These are phyloP conservation scores for Noctua janthe DNA, from an alignment of 2,888 invertebrate genomes.

Conservation along the genomic window DNA sequence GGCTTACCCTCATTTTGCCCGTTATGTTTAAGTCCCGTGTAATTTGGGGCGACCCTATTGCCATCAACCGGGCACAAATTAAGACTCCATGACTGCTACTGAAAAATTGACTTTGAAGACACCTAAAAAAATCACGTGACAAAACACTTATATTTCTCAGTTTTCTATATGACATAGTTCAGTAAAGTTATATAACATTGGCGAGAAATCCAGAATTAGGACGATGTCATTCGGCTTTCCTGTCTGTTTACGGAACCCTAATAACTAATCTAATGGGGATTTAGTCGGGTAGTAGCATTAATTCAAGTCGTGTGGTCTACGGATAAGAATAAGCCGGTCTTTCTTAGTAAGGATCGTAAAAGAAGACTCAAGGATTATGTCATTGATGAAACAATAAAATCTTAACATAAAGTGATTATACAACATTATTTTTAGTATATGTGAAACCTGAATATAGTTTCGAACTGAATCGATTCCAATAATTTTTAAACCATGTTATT, in stretches of 20 bases:
- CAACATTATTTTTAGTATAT: no score
- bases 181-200: background rate
- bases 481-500: no score
- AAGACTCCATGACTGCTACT: background rate
- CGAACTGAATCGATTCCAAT: no score
- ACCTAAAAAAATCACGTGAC: background rate
- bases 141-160: background rate
- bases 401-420: background rate
- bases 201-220: background rate
- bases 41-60: background rate
- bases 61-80: background rate
- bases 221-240: background rate
- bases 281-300: slow-evolving; percentile 37
- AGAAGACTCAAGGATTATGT: slow-evolving; percentile 9
- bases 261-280: slow-evolving; percentile 46
- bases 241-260: slow-evolving; percentile 20
- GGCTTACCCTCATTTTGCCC: no score
- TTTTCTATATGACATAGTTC: background rate
- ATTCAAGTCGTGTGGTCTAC: slow-evolving; percentile 24
- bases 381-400: slow-evolving; percentile 20
- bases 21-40: background rate
- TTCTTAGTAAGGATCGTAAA: slow-evolving; percentile 1
- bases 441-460: no score
- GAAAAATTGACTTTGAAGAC: background rate
- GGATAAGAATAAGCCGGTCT: slow-evolving; percentile 38